Evolutionary conservation across 2,797 vertebrate species (phyloP), one percentile per base, ranked within the genome.

Genomic region (Pyrrhura leucotis): DNA sequence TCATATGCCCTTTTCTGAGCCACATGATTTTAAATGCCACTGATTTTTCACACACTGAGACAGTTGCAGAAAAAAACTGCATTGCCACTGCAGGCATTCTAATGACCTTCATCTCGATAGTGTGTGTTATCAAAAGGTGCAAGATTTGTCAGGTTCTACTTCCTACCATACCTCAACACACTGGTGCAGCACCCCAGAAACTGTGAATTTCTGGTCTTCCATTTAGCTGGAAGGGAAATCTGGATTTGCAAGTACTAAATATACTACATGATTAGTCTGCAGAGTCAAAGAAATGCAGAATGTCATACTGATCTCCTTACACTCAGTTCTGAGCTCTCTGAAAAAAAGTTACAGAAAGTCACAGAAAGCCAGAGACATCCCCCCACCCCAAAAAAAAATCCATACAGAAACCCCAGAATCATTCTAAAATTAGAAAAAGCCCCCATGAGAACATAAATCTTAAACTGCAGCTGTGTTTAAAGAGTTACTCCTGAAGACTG

Each of bases 81-180:
- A 87, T 56, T 82, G 81, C 86, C 68, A 62, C 51, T 85, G 88
- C 89, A 95, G 85, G 50, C 51, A 45, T 66, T 69, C 29, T 11
- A 39, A 42, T 42, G 86, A 96, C 89, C 89, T 96, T 93, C 93
- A 90, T 40, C 59, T 84, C 28, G n/a, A 58, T 0, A 81, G 45
- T 3, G 12, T 23, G 14, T 15, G 16, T 29, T 74, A 81, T 4
- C 7, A 7, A 48, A 77, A 59, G 31, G 33, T 11, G 19, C 33
- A 83, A 50, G 65, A 47, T 62, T 66, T 42, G 10, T 29, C 47
- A 62, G 42, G 53, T 12, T 80, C 26, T 19, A 35, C 47, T 74
- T 86, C 77, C 71, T 68, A 67, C 20, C 16, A n/a, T 6, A 51
- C 28, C 39, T 67, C 61, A 89, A 45, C 14, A 40, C 19, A 85